Evolutionary conservation across 2,888 invertebrate species (phyloP).

Genomic region (Eupithecia tripunctaria): DNA sequence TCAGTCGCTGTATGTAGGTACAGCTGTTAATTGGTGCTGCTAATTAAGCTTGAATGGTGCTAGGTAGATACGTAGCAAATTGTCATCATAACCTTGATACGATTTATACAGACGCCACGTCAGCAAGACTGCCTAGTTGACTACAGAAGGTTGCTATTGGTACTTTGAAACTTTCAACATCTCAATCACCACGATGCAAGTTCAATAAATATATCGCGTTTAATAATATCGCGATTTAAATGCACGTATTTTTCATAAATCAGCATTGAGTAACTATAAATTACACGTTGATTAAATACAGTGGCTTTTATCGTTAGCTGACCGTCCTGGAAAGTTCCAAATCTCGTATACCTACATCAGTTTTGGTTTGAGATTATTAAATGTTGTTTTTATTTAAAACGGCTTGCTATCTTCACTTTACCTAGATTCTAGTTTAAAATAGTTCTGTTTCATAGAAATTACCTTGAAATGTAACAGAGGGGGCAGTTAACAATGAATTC

Average conservation of each 20-base stretch:
- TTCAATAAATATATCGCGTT: too few species aligned
- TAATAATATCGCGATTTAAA: conserved; percentile 34
- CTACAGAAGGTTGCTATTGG: neutral
- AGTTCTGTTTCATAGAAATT: too few species aligned
- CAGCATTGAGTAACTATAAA: conserved; percentile 25
- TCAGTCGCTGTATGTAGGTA: conserved; percentile 42
- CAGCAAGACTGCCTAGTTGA: neutral
- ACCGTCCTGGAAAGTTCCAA: too few species aligned
- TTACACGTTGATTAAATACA: conserved; percentile 23
- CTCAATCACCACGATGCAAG: conserved; percentile 20
- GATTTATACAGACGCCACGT: conserved; percentile 20
- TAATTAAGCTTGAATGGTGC: conserved; percentile 57
- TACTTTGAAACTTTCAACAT: conserved; percentile 21
- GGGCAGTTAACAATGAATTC: too few species aligned
- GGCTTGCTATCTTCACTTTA: too few species aligned
- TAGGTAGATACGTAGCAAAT: conserved; percentile 34
- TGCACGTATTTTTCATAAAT: conserved; percentile 47
- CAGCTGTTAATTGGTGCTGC: conserved; percentile 62
- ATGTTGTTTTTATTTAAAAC: too few species aligned
- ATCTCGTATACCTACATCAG: too few species aligned
- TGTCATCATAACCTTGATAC: conserved; percentile 46
- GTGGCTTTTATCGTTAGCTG: too few species aligned
- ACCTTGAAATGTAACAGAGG: too few species aligned
- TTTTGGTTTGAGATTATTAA: too few species aligned
- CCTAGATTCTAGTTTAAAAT: too few species aligned